Conservation (phyloP, 2,888 invertebrate species). For the Spisula subtruncata region DNA sequence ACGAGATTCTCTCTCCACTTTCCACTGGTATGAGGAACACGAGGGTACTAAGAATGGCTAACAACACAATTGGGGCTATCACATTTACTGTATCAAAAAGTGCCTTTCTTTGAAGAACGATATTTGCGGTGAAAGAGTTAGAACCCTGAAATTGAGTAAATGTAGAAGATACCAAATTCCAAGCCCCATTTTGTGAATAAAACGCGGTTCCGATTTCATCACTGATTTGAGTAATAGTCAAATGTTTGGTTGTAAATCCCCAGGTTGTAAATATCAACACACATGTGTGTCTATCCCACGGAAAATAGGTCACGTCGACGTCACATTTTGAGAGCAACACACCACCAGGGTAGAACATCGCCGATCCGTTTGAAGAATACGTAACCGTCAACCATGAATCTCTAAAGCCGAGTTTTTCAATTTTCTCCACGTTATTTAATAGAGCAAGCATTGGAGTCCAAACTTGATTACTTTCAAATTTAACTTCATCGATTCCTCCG, state of each 20-base stretch:
- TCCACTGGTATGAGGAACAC: constrained; percentile 70
- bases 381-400: constrained; percentile 43
- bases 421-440: constrained; percentile 35
- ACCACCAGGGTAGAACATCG: constrained; percentile 35
- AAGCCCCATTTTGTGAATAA: constrained; percentile 68
- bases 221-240: not conserved
- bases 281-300: constrained; percentile 49
- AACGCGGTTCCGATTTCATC: constrained; percentile 25
- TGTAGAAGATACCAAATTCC: constrained; percentile 49
- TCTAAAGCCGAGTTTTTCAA: constrained; percentile 15
- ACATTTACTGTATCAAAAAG: constrained; percentile 68
- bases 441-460: constrained; percentile 65
- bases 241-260: not conserved
- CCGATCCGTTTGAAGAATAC: not conserved
- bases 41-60: constrained; percentile 66
- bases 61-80: constrained; percentile 70
- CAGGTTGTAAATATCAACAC: not conserved
- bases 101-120: constrained; percentile 61
- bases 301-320: constrained; percentile 49
- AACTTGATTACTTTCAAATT: constrained; percentile 41
- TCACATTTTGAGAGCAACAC: constrained; percentile 39
- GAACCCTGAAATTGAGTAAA: not conserved
- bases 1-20: constrained; percentile 71
- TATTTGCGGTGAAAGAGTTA: not conserved
- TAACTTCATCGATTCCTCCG: not conserved